Base-by-base conservation (phyloP, 2,888 invertebrate species). In the Luperina nickerlii region DNA sequence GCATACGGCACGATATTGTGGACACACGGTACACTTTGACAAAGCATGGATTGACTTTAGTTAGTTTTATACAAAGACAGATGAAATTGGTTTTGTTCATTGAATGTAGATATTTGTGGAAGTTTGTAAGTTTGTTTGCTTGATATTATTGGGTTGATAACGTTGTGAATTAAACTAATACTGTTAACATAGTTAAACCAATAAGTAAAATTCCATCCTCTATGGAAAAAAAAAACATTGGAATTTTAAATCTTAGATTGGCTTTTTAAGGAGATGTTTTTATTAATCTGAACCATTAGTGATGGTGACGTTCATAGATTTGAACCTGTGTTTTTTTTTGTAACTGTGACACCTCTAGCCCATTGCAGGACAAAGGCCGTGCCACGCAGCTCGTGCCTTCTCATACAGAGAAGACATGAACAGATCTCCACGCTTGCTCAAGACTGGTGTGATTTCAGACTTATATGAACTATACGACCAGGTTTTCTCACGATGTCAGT, bases 1-100 rank as follows among this genome's bases (percentile, higher is more conserved):
- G 83, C 38, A 78, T 20, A 66, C 86, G 87, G 62, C 68, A 90
- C 89, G 88, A 76, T 54, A 85, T 82, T 79, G 68, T 81, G 24
- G 38, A 68, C 51, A 24, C 15, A 66, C 57, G 54, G 72, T 15
- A 32, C 70, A 73, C 71, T 60, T 45, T n/a, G 54, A 74, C 27
- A 71, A 20, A 13, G 60, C 13, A 32, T 20, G 24, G n/a, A 67
- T 81, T 73, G 32, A 78, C 72, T 84, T 74, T 20, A 51, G 27
- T 74, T 68, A 68, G 24, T 60, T 75, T 57, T 42, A 51, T 13
- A 74, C 57, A 75, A 74, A 60, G 63, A n/a, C 15, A 13, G 27
- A 45, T 74, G 62, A 38, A 67, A 80, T 74, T 51, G 45, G n/a
- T 51, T 78, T 65, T 54, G 67, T 76, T 66, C 38, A 67, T 51